Conservation (phyloP, 2,888 invertebrate genomes). For the Epirrhoe alternata region DNA sequence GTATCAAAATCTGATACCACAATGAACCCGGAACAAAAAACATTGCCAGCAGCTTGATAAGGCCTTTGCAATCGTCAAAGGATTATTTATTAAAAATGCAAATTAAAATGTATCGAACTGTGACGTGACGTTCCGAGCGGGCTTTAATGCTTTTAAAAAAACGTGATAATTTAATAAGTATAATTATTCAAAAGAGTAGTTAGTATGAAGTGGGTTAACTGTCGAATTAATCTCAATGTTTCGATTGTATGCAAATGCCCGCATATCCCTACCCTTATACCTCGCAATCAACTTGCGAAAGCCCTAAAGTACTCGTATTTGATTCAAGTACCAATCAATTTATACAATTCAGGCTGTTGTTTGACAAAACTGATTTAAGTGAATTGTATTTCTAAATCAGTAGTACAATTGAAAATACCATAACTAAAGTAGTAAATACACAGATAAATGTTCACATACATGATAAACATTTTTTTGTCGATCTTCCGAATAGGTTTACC, state of each 20-base stretch:
- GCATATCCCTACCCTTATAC: slow-evolving; percentile 59
- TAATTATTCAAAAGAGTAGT: slow-evolving; percentile 34
- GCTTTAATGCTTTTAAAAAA: not conserved
- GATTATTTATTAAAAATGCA: no score
- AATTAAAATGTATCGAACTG: not conserved
- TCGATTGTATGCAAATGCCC: slow-evolving; percentile 76
- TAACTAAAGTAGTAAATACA: not conserved
- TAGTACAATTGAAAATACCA: not conserved
- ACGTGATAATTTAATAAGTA: not conserved
- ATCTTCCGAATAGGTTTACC: no score
- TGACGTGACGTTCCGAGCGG: not conserved
- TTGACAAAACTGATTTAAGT: slow-evolving; percentile 1
- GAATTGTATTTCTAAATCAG: not conserved
- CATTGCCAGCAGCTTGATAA: no score
- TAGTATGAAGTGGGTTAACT: slow-evolving; percentile 57
- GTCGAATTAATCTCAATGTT: slow-evolving; percentile 57
- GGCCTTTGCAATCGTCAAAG: no score
- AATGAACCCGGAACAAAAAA: no score
- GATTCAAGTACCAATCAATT: slow-evolving; percentile 16
- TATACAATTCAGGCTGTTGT: slow-evolving; percentile 5
- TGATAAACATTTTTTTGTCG: no score
- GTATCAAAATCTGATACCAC: no score
- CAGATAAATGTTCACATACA: not conserved
- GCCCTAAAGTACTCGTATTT: slow-evolving; percentile 30
- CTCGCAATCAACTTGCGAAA: slow-evolving; percentile 41